Evolutionary conservation across 1,140 invertebrate species (phyloP).

Genomic region (Bombus breviceps): DNA sequence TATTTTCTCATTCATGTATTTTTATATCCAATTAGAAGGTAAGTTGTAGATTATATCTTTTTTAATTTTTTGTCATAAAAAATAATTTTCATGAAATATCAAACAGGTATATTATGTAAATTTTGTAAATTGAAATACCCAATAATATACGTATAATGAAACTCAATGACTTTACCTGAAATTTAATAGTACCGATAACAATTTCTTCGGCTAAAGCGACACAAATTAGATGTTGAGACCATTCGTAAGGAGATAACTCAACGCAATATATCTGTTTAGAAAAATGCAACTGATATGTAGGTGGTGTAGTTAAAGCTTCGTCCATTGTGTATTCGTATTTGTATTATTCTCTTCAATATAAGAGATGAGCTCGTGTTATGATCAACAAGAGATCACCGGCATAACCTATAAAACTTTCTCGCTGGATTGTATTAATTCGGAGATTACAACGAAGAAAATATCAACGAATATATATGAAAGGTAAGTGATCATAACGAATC

Average conservation of each 20-base stretch:
- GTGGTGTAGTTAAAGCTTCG: slow-evolving; percentile 73
- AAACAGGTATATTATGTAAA: not conserved
- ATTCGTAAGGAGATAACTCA: slow-evolving; percentile 83
- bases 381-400: slow-evolving; percentile 44
- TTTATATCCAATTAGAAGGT: not conserved
- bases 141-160: slow-evolving; percentile 6
- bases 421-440: not conserved
- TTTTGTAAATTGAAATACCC: not conserved
- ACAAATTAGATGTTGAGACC: slow-evolving; percentile 82
- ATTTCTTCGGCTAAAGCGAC: slow-evolving; percentile 80
- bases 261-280: slow-evolving; percentile 79
- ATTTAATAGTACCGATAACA: slow-evolving; percentile 79
- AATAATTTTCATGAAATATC: not conserved
- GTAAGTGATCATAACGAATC: not conserved
- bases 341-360: slow-evolving; percentile 19
- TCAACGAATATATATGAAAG: not conserved
- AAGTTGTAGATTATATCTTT: not conserved
- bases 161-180: slow-evolving; percentile 75
- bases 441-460: not conserved
- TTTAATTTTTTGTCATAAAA: not conserved
- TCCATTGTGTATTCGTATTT: slow-evolving; percentile 72
- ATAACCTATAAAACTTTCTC: slow-evolving; percentile 57
- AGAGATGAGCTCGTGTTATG: not conserved
- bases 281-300: slow-evolving; percentile 78
- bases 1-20: not conserved